A percentile compares a stretch with the other conserved stretches of the same genome.
These are phyloP conservation scores for Notothenia rossii DNA, from an alignment of 2,113 vertebrate species.

Conservation along the genomic window DNA sequence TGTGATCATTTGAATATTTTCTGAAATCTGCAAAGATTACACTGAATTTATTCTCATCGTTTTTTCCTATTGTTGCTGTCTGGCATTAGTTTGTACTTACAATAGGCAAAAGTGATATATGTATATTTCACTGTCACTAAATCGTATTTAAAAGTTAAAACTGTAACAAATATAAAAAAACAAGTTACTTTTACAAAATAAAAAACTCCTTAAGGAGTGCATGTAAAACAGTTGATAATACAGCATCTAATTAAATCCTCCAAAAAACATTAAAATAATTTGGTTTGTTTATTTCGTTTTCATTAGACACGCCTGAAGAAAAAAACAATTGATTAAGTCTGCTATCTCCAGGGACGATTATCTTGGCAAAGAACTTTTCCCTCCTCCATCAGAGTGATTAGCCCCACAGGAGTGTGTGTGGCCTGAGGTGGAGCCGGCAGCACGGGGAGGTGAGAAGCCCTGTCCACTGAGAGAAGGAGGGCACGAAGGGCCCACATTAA, in stretches of 20 bases:
- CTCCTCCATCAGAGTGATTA: slow-evolving; percentile 42
- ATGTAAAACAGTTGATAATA: not conserved
- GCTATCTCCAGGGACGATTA: slow-evolving; percentile 45
- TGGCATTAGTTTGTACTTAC: not conserved
- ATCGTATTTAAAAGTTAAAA: not conserved
- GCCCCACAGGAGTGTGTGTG: slow-evolving; percentile 46
- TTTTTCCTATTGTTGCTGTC: not conserved
- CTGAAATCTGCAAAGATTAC: not conserved
- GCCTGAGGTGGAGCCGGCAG: slow-evolving; percentile 38
- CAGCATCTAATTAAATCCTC: not conserved
- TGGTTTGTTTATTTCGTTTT: slow-evolving; percentile 20
- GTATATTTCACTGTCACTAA: not conserved
- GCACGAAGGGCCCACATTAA: slow-evolving; percentile 32
- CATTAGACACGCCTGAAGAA: slow-evolving; percentile 27
- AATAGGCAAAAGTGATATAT: not conserved
- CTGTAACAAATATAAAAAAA: not conserved
- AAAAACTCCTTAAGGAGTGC: not conserved
- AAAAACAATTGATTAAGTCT: slow-evolving; percentile 49
- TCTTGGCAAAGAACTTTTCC: slow-evolving; percentile 30
- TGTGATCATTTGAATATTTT: not conserved
- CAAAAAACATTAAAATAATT: slow-evolving; percentile 9
- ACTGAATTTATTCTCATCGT: not conserved
- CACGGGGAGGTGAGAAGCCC: slow-evolving; percentile 34
- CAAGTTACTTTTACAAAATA: not conserved
- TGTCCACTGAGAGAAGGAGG: slow-evolving; percentile 17